Base-by-base conservation (phyloP, 2,797 vertebrate genomes). In the Thaleichthys pacificus region DNA sequence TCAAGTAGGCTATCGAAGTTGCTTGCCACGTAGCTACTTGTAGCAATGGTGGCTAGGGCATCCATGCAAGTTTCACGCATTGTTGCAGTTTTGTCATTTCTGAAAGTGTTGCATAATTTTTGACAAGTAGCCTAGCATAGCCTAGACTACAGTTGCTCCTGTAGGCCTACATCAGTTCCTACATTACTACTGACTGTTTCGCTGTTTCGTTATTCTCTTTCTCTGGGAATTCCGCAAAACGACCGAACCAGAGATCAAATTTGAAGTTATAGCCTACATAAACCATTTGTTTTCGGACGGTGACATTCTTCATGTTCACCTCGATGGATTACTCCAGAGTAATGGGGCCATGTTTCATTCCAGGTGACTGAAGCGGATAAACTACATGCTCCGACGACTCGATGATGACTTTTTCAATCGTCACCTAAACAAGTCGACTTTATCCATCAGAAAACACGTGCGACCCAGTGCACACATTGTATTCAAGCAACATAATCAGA, bases 191-290 rank as follows among this genome's bases (percentile, higher is more conserved):
- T 22, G 60, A 78, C 95, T 95, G 94, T 84, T 86, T 56, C 30
- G 91, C 47, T 74, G 56, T 83, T 64, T 30, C n/a, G 92, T 82
- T 84, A 71, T 14, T 87, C 82, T 1, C 47, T 95, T 42, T 69
- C 95, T 19, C 61, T 77, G 85, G 90, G 71, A 85, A 84, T 60
- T 94, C 91, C 19, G 92, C 93, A 4, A 94, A 97, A 76, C 95
- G 98, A 67, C 97, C 96, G 95, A 96, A 76, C 93, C 96, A 21
- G 96, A 98, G 61, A 97, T 99, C 74, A 95, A 96, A n/a, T n/a
- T n/a, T n/a, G n/a, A n/a, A n/a, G n/a, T n/a, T n/a, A n/a, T n/a
- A n/a, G n/a, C n/a, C n/a, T n/a, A n/a, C n/a, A n/a, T n/a, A n/a
- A n/a, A 28, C 28, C 74, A 78, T 96, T 78, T 99, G 97, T 87